Evolutionary conservation across 2,888 invertebrate species (phyloP).

Genomic region (Physocephala rufipes): DNA sequence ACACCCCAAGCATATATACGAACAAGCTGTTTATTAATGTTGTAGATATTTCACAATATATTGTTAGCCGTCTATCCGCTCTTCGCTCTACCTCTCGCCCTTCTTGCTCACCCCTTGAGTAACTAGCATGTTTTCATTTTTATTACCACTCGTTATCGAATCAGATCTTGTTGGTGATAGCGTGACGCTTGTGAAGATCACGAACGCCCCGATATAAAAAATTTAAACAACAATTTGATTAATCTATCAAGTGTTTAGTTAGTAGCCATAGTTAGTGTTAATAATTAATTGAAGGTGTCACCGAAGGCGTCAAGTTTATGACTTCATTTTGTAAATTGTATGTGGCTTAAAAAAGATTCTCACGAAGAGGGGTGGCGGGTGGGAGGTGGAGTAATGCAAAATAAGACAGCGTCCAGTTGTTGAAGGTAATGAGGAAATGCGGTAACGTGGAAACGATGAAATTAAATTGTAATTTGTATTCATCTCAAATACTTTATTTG

Average conservation of each 20-base stretch:
- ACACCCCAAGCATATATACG: slow-evolving; percentile 23
- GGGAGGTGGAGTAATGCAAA: too few species aligned
- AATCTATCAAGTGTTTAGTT: slow-evolving; percentile 4
- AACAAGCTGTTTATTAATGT: slow-evolving; percentile 9
- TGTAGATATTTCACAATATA: background rate
- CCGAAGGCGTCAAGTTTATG: background rate
- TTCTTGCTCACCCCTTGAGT: background rate
- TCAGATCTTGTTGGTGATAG: background rate
- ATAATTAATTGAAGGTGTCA: slow-evolving; percentile 2
- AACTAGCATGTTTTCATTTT: too few species aligned
- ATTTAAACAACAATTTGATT: background rate
- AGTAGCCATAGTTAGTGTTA: background rate
- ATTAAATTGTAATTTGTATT: background rate
- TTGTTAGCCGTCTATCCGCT: background rate
- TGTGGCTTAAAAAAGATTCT: background rate
- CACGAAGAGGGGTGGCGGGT: background rate
- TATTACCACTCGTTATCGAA: too few species aligned
- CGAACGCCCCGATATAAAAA: background rate
- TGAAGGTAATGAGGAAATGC: background rate
- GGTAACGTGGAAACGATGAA: too few species aligned
- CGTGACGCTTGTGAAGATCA: background rate
- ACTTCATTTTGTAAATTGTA: background rate
- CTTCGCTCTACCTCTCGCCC: background rate
- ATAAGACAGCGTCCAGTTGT: background rate
- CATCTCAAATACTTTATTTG: too few species aligned